Evolutionary conservation across 30 jellyfish, hydroid and myxozoan species (phyloP).

Genomic region (Rhopilema esculentum): DNA sequence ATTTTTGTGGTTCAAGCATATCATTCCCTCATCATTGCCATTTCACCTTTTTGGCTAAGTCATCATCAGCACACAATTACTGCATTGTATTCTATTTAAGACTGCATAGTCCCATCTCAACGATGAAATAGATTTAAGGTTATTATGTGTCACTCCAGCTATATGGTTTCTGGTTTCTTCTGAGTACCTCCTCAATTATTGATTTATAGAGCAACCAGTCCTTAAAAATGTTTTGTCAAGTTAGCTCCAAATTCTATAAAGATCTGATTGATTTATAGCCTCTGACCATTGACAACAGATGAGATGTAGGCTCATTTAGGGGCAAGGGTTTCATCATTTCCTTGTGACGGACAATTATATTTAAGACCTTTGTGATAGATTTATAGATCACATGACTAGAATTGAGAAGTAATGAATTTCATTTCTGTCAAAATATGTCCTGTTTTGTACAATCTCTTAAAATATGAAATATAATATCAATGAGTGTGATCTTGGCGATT

Average conservation of each 20-base stretch:
- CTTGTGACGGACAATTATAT: not conserved
- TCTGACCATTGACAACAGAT: conserved; percentile 13
- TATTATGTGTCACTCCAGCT: not conserved
- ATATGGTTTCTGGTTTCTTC: not conserved
- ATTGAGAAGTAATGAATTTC: conserved; percentile 8
- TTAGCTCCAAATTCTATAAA: not conserved
- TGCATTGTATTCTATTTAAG: not conserved
- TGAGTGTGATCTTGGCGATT: not conserved
- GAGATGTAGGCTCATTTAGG: not conserved
- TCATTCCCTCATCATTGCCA: not conserved
- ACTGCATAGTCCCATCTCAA: not conserved
- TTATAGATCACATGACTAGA: conserved; percentile 11
- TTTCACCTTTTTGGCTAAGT: conserved; percentile 7
- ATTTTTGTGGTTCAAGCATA: not conserved
- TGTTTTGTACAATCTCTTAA: not conserved
- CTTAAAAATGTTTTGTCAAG: not conserved
- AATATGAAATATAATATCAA: not conserved
- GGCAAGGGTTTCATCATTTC: not conserved
- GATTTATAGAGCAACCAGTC: not conserved
- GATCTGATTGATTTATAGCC: conserved; percentile 7
- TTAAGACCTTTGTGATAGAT: conserved; percentile 24
- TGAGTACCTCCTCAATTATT: not conserved
- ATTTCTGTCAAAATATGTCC: conserved; percentile 14
- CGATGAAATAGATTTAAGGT: not conserved
- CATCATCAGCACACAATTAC: conserved; percentile 13